A percentile compares a stretch with the other conserved stretches of the same genome.
Evolutionary conservation across 2,888 invertebrate genomes (phyloP).

Genomic region (Orthosia gracilis): DNA sequence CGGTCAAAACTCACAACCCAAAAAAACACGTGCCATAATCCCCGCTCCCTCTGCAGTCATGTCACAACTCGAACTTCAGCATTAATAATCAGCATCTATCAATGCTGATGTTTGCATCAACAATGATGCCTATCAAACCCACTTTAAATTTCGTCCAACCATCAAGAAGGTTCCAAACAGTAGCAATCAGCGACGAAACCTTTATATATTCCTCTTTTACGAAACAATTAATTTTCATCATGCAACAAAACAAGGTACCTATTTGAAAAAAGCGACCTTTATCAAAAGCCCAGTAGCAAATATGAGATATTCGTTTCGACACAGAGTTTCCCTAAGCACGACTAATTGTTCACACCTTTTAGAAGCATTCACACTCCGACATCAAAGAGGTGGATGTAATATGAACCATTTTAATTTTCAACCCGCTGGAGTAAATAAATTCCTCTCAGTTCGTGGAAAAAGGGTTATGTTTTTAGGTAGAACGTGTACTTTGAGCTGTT

Average conservation of each 20-base stretch:
- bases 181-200: not conserved
- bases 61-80: too few relatives aligned
- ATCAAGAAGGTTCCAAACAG: too few relatives aligned
- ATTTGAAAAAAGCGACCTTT: not conserved
- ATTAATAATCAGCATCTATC: too few relatives aligned
- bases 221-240: not conserved
- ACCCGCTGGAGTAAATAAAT: constrained; percentile 16
- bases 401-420: constrained; percentile 35
- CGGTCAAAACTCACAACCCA: too few relatives aligned
- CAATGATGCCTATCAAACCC: too few relatives aligned
- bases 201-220: not conserved
- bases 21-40: too few relatives aligned
- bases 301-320: constrained; percentile 1
- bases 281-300: not conserved
- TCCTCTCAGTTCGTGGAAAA: not conserved
- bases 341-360: constrained; percentile 47
- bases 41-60: too few relatives aligned
- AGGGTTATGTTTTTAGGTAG: not conserved
- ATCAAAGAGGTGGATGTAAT: constrained; percentile 36
- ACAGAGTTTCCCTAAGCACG: not conserved
- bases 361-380: constrained; percentile 14
- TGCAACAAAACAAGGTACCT: not conserved
- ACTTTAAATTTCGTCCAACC: too few relatives aligned
- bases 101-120: too few relatives aligned
- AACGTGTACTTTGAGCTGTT: not conserved